Conservation (phyloP, 1,140 invertebrate genomes). For the Drosophila pachea region DNA sequence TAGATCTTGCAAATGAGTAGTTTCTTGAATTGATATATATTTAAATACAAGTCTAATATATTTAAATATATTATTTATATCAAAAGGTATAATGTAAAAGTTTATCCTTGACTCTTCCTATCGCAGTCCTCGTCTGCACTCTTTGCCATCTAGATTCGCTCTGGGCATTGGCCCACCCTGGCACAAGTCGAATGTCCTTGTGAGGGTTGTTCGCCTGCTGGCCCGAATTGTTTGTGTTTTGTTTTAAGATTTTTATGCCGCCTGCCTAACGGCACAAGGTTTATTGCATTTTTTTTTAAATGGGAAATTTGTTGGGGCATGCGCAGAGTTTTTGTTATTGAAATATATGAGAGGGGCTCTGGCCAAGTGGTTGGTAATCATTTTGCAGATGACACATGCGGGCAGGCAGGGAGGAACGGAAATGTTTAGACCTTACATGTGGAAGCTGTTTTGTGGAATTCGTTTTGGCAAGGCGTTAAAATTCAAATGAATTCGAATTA, state of each 20-base stretch:
- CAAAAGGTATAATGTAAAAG: background rate
- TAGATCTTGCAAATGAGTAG: background rate
- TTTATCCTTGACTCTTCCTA: constrained; percentile 29
- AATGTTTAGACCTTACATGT: constrained; percentile 5
- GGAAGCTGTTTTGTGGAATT: constrained; percentile 17
- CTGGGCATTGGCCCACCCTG: constrained; percentile 50
- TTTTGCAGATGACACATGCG: constrained; percentile 8
- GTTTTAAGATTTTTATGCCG: constrained; percentile 46
- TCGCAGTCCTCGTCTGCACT: constrained; percentile 39
- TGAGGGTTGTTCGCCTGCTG: constrained; percentile 50
- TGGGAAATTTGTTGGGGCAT: constrained; percentile 59
- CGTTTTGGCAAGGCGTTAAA: background rate
- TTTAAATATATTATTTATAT: background rate
- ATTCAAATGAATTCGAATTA: background rate
- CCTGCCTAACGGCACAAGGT: constrained; percentile 18
- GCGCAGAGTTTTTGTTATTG: constrained; percentile 67
- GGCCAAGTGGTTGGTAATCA: constrained; percentile 8
- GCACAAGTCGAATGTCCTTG: constrained; percentile 56
- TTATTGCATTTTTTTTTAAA: constrained; percentile 16
- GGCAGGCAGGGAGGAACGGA: constrained; percentile 2
- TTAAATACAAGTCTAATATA: background rate
- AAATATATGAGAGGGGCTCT: constrained; percentile 20
- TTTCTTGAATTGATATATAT: background rate
- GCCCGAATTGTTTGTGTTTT: constrained; percentile 58
- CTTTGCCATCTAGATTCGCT: constrained; percentile 41